phyloP scores from a whole-genome alignment of 1,140 invertebrate genomes.

The Achroia grisella region DNA sequence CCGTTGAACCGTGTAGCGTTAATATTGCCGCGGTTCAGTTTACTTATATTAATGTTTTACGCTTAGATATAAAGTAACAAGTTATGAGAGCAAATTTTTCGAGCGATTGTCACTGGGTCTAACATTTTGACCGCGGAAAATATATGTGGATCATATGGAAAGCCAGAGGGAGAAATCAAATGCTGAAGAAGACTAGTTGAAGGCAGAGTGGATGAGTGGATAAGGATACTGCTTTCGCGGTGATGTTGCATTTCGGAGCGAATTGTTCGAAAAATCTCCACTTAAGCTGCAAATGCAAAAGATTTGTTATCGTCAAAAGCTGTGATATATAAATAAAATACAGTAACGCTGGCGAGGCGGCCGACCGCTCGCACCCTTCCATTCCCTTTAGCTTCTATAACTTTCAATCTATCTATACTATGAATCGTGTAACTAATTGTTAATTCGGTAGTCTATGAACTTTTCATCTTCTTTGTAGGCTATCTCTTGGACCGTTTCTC shows the following conservation, averaged over 20 bases:
- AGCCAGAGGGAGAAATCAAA: too few relatives aligned
- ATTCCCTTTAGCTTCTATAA: conserved; percentile 22
- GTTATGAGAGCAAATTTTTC: conserved; percentile 56
- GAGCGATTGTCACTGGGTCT: conserved; percentile 42
- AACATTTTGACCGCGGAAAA: too few relatives aligned
- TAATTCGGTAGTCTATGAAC: conserved; percentile 17
- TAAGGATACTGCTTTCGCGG: too few relatives aligned
- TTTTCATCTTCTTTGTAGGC: conserved; percentile 30
- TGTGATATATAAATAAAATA: conserved; percentile 70
- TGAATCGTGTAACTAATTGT: conserved; percentile 15
- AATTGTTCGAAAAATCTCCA: conserved; percentile 65
- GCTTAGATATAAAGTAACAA: conserved; percentile 58
- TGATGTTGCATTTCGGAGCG: conserved; percentile 10
- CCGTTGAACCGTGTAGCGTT: conserved; percentile 46
- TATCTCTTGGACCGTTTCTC: conserved; percentile 10
- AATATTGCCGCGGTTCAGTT: conserved; percentile 36
- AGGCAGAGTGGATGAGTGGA: too few relatives aligned
- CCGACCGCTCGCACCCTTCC: conserved; percentile 34
- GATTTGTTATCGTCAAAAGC: conserved; percentile 73
- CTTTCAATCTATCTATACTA: conserved; percentile 27
- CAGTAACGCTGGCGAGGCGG: conserved; percentile 54
- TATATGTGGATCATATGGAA: too few relatives aligned
- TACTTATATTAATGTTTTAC: conserved; percentile 52
- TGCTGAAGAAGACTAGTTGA: too few relatives aligned
- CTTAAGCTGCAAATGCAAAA: conserved; percentile 71